Evolutionary conservation across 64 coral and sea anemone genomes (phyloP).

Genomic region (Orbicella faveolata): DNA sequence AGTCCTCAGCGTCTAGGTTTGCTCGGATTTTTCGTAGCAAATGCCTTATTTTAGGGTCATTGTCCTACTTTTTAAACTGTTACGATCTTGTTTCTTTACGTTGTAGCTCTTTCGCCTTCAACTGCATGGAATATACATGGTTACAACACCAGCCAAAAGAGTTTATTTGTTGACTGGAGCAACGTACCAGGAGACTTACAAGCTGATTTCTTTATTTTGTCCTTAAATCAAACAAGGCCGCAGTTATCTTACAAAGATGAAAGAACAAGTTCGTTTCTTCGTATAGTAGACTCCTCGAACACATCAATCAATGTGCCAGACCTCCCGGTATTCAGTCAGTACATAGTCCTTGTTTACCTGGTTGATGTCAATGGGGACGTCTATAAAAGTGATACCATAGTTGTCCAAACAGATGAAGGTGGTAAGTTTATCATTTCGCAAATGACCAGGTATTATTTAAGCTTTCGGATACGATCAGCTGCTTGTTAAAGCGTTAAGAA

Average conservation of each 20-base stretch:
- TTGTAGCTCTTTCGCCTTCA: not conserved
- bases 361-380: not conserved
- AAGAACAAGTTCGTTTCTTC: too few relatives aligned
- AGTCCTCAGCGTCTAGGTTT: too few relatives aligned
- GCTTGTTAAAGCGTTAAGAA: too few relatives aligned
- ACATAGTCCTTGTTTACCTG: not conserved
- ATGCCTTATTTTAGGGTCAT: too few relatives aligned
- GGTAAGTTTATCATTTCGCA: not conserved
- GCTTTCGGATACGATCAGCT: too few relatives aligned
- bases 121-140: not conserved
- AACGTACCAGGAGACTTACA: not conserved
- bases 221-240: not conserved
- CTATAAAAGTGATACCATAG: not conserved
- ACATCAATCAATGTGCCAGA: not conserved
- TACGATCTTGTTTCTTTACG: not conserved
- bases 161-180: constrained; percentile 11
- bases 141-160: not conserved
- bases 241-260: too few relatives aligned
- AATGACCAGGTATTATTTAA: too few relatives aligned
- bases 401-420: not conserved
- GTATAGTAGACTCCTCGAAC: not conserved
- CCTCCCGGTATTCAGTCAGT: not conserved
- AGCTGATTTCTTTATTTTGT: not conserved
- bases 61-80: too few relatives aligned
- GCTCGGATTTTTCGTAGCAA: too few relatives aligned